These are phyloP conservation scores for Aricia artaxerxes DNA, from an alignment of 2,888 invertebrate species.

Conservation along the genomic window DNA sequence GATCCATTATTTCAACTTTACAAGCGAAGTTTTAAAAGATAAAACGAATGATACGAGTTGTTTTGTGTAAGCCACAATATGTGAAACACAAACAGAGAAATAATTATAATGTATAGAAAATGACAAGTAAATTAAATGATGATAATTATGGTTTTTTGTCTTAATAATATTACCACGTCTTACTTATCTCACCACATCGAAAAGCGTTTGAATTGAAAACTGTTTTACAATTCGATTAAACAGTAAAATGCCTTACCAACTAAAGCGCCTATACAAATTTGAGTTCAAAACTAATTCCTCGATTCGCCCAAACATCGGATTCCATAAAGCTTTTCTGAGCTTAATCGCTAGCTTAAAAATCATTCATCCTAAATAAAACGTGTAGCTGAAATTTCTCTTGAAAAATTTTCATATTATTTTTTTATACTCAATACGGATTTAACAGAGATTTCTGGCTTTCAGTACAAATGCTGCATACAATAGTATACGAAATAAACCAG, in stretches of 20 bases:
- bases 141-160: background rate
- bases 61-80: background rate
- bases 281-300: background rate
- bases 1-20: conserved; percentile 31
- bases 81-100: too few relatives aligned
- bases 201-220: background rate
- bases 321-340: conserved; percentile 25
- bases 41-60: background rate
- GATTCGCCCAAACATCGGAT: background rate
- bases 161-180: too few relatives aligned
- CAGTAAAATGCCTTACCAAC: background rate
- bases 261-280: conserved; percentile 2
- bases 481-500: background rate
- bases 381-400: background rate
- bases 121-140: background rate
- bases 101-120: too few relatives aligned
- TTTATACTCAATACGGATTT: conserved; percentile 3
- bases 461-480: background rate
- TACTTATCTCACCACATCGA: too few relatives aligned
- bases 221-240: conserved; percentile 2
- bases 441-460: background rate
- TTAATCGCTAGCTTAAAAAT: conserved; percentile 27
- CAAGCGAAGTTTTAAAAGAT: conserved; percentile 27
- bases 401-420: conserved; percentile 20
- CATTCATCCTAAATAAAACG: conserved; percentile 28